These are phyloP conservation scores for Volucella zonaria DNA, from an alignment of 2,888 invertebrate genomes.

Conservation along the genomic window DNA sequence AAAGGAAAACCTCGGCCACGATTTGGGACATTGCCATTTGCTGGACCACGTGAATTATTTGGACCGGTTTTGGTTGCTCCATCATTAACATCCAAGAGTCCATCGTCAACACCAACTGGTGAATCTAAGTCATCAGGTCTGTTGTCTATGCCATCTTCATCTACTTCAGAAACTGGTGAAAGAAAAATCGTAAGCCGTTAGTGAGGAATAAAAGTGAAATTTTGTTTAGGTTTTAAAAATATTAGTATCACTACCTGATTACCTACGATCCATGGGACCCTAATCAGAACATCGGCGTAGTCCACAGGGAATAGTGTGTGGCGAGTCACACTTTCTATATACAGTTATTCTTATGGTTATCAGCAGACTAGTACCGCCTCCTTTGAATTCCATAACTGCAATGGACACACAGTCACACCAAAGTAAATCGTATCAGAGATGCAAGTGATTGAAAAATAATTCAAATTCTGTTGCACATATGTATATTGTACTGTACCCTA, in stretches of 20 bases:
- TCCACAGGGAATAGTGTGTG: neutral
- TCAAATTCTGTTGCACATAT: neutral
- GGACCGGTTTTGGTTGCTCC: slow-evolving; percentile 48
- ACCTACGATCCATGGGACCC: neutral
- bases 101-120: slow-evolving; percentile 87
- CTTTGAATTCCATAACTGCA: too few relatives aligned
- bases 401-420: too few relatives aligned
- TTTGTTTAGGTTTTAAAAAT: neutral
- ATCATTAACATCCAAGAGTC: slow-evolving; percentile 82
- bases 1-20: slow-evolving; percentile 75
- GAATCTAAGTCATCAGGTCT: slow-evolving; percentile 81
- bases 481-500: neutral
- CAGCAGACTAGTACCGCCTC: too few relatives aligned
- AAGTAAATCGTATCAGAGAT: too few relatives aligned
- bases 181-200: too few relatives aligned
- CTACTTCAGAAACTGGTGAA: slow-evolving; percentile 79
- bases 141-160: slow-evolving; percentile 83
- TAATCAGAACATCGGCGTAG: neutral
- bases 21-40: slow-evolving; percentile 74
- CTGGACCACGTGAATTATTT: slow-evolving; percentile 76
- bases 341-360: too few relatives aligned
- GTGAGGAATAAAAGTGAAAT: too few relatives aligned
- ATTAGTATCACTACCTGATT: neutral
- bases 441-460: neutral
- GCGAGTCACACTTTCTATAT: too few relatives aligned